These are phyloP conservation scores for Centrocercus urophasianus DNA, from an alignment of 2,113 vertebrate genomes.

Conservation along the genomic window DNA sequence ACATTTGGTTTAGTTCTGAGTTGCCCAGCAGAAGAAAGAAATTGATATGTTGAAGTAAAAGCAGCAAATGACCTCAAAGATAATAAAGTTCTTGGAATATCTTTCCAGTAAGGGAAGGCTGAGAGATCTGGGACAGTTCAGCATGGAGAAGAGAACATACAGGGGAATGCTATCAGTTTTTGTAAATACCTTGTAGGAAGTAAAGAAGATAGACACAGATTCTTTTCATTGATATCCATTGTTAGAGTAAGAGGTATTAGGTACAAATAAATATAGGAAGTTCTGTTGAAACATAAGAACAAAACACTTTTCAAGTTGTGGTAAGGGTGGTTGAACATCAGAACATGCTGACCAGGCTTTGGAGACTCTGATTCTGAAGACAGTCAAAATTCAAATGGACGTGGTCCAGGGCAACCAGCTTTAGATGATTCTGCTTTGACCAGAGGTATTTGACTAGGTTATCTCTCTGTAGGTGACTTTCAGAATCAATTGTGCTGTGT, in stretches of 20 bases:
- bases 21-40: not conserved
- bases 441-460: not conserved
- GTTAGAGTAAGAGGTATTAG: not conserved
- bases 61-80: not conserved
- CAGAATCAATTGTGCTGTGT: not conserved
- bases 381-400: not conserved
- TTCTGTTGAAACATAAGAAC: not conserved
- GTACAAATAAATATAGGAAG: not conserved
- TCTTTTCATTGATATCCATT: not conserved
- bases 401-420: not conserved
- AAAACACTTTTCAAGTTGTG: not conserved
- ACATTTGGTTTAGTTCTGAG: not conserved
- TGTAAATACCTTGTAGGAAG: not conserved
- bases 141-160: not conserved
- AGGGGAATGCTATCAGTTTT: not conserved
- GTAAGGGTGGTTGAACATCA: not conserved
- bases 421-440: not conserved
- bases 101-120: not conserved
- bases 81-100: not conserved
- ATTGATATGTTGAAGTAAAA: not conserved
- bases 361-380: not conserved
- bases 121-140: not conserved
- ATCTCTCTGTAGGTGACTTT: not conserved
- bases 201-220: not conserved
- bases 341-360: not conserved